A percentile compares a stretch with the other conserved stretches of the same genome.
Conservation (phyloP, 2,888 invertebrate species). For the Lasioglossum villosulum region DNA sequence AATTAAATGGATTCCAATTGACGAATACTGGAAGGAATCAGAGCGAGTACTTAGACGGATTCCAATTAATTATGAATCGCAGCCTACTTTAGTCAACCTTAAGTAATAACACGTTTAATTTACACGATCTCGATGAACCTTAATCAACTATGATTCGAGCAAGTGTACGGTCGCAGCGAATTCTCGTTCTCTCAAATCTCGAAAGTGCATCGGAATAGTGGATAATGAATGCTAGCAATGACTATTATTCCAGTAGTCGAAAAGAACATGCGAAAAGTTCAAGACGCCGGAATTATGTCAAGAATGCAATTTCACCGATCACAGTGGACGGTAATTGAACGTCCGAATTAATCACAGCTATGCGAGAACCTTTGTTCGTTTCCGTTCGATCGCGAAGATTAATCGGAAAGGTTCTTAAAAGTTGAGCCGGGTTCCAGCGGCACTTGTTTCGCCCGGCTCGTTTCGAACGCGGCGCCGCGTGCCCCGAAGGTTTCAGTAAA, state of each 20-base stretch:
- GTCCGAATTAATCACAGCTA: constrained; percentile 17
- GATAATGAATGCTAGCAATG: neutral
- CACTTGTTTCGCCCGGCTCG: constrained; percentile 52
- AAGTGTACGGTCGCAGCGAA: neutral
- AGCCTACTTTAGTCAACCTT: neutral
- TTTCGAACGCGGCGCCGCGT: constrained; percentile 24
- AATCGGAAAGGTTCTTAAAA: constrained; percentile 50
- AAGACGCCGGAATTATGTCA: constrained; percentile 1
- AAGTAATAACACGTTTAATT: neutral
- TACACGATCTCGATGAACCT: neutral
- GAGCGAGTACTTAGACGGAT: neutral
- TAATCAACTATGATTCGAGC: neutral
- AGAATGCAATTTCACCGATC: neutral
- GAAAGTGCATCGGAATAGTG: neutral
- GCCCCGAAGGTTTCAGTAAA: constrained; percentile 66
- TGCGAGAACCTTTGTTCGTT: constrained; percentile 33
- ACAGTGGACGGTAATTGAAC: constrained; percentile 5
- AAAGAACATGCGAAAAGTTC: neutral
- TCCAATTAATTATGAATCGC: neutral
- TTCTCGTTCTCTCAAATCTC: neutral
- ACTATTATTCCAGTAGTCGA: neutral
- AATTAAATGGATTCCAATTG: neutral
- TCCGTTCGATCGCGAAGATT: constrained; percentile 35
- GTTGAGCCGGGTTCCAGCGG: constrained; percentile 48
- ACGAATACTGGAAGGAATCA: neutral